phyloP scores from a whole-genome alignment of 2,797 vertebrate species.

The Manis pentadactyla region DNA sequence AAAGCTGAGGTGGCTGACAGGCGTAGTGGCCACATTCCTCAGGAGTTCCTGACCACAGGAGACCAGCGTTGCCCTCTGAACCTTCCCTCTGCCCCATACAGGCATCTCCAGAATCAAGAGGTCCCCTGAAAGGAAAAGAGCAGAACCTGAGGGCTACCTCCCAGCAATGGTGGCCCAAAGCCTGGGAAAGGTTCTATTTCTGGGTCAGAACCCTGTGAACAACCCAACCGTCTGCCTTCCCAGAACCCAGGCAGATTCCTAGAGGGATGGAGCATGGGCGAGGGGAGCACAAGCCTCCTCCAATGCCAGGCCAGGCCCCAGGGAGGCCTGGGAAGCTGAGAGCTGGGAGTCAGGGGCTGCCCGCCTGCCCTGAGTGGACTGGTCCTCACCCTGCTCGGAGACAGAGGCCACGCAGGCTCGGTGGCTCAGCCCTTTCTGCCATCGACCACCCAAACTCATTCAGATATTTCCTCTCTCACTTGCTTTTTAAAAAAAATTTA shows the following conservation, averaged over 20 bases:
- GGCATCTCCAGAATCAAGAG: conserved; percentile 1
- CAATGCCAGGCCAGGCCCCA: neutral
- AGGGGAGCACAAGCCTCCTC: neutral
- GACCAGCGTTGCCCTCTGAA: neutral
- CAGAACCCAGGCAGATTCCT: neutral
- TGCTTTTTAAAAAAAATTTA: conserved; percentile 94
- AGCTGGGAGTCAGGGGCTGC: neutral
- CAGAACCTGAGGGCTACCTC: neutral
- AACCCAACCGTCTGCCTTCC: neutral
- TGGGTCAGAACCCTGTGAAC: neutral
- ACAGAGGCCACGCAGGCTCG: conserved; percentile 70
- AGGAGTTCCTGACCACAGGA: neutral
- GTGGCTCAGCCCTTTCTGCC: conserved; percentile 91
- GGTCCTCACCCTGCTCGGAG: neutral
- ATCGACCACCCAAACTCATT: conserved; percentile 97
- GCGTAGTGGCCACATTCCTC: neutral
- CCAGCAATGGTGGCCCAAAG: neutral
- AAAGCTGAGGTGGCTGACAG: neutral
- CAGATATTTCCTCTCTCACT: conserved; percentile 95
- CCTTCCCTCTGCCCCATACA: accelerated
- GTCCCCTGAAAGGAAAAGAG: neutral
- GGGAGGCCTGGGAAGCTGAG: neutral
- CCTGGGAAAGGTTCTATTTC: neutral
- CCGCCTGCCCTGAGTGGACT: neutral
- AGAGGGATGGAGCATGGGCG: neutral